Evolutionary conservation across 2,113 vertebrate genomes (phyloP), one percentile per base, ranked within the genome.

Genomic region (Cephalopholis sonnerati): DNA sequence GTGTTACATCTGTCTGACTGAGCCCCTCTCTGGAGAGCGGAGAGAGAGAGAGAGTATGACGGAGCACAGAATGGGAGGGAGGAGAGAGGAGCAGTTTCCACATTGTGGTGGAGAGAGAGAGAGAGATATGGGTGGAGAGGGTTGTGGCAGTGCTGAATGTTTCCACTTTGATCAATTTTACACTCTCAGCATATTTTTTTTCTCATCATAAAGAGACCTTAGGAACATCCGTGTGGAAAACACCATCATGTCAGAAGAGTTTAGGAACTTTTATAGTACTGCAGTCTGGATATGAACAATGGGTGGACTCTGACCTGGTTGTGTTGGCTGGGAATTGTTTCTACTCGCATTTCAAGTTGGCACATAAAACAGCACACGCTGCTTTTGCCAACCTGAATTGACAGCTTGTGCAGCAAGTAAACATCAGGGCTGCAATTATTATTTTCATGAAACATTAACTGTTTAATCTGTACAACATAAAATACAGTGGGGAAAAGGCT

Each of bases 1-100:
- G 84, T 74, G 80, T 88, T 94, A 91, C 93, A 94, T 92, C 91
- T 92, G 92, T 93, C 88, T 88, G 83, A 84, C 85, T 81, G 89
- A 91, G 84, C 66, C 57, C 55, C 82, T 84, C 79, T 87, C 79
- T 79, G 69, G 73, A 87, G 89, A 86, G 83, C 44, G 50, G 53
- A 54, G 83, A 54, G 69, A 32, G 79, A n/a, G 84, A 82, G 82
- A 44, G 72, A 86, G 84, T 58, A 79, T 5, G 81, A 53, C 25
- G 11, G 50, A 76, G 66, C 39, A 71, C 67, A 61, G 78, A 68
- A 83, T 58, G 68, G 54, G 84, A 91, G 87, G 89, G 81, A 78
- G 84, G 71, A 77, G 54, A 71, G 84, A 66, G 64, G 27, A 81
- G 71, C 66, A 84, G 77, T 88, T 89, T 90, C 85, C 84, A 87